A percentile compares a stretch with the other conserved stretches of the same genome.
phyloP scores from a whole-genome alignment of 2,888 invertebrate genomes.

The Epicampocera succincta region DNA sequence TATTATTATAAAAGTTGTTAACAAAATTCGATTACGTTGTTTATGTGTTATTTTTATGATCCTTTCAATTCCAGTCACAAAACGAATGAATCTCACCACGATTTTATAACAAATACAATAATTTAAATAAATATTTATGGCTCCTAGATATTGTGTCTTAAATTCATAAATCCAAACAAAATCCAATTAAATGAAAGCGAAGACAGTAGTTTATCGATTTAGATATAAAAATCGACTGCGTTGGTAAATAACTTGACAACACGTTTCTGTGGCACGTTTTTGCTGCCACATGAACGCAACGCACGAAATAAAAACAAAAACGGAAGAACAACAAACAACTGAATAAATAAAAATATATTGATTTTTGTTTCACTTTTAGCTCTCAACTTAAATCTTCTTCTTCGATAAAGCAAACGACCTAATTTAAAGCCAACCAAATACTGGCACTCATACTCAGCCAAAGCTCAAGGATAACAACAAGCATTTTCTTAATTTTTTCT shows the following conservation, averaged over 20 bases:
- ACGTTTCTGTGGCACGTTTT: slow-evolving; percentile 58
- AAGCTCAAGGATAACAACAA: slow-evolving; percentile 47
- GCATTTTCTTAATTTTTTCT: no score
- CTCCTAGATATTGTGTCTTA: neutral
- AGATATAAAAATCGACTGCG: neutral
- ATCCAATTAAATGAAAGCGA: neutral
- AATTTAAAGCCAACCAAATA: slow-evolving; percentile 55
- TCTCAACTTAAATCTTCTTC: slow-evolving; percentile 7
- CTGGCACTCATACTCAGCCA: slow-evolving; percentile 9
- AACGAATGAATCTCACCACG: no score
- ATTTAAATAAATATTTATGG: neutral
- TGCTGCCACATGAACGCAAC: slow-evolving; percentile 6
- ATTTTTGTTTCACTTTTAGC: slow-evolving; percentile 25
- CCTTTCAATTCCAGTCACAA: no score
- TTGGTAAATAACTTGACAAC: slow-evolving; percentile 28
- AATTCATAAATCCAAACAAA: slow-evolving; percentile 12
- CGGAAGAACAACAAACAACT: slow-evolving; percentile 1
- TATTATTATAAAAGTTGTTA: no score
- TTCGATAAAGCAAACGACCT: slow-evolving; percentile 56
- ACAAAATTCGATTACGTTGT: no score
- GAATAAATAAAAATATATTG: slow-evolving; percentile 44
- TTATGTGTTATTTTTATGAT: no score
- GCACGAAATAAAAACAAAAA: neutral
- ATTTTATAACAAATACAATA: no score
- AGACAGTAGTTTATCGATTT: slow-evolving; percentile 35